phyloP scores from a whole-genome alignment of 2,113 vertebrate species.

The Salvelinus namaycush region DNA sequence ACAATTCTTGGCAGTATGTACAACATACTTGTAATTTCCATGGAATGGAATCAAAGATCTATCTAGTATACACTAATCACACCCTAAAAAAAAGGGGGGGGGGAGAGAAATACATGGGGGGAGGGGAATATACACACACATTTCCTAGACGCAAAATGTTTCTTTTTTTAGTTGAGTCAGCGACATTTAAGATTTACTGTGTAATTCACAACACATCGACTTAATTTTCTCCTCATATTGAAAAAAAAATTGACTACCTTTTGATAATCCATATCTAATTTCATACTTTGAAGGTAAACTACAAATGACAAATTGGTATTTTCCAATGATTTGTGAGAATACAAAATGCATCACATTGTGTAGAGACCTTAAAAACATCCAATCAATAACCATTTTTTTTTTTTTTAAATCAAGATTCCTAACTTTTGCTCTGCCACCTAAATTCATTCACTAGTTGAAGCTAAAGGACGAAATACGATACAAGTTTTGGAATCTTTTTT shows the following conservation, averaged over 20 bases:
- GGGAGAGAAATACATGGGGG: slow-evolving; percentile 50
- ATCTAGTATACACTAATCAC: slow-evolving; percentile 77
- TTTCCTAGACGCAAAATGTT: slow-evolving; percentile 66
- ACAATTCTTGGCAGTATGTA: slow-evolving; percentile 95
- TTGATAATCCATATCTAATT: slow-evolving; percentile 69
- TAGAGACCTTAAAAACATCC: slow-evolving; percentile 64
- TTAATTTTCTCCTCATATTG: slow-evolving; percentile 48
- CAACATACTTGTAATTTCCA: slow-evolving; percentile 96
- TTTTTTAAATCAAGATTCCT: slow-evolving; percentile 46
- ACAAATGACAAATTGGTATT: slow-evolving; percentile 63
- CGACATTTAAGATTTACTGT: slow-evolving; percentile 66
- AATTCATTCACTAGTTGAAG: slow-evolving; percentile 74
- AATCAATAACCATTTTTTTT: slow-evolving; percentile 45
- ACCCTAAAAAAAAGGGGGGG: slow-evolving; percentile 59
- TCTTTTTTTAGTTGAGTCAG: slow-evolving; percentile 51
- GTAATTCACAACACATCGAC: slow-evolving; percentile 73
- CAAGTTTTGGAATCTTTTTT: slow-evolving; percentile 58
- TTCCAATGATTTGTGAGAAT: slow-evolving; percentile 61
- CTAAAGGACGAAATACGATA: slow-evolving; percentile 77
- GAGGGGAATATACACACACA: slow-evolving; percentile 66
- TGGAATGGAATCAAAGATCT: slow-evolving; percentile 86
- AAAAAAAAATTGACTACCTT: slow-evolving; percentile 57
- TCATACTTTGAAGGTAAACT: slow-evolving; percentile 58
- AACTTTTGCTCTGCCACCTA: slow-evolving; percentile 69
- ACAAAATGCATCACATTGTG: slow-evolving; percentile 71